Evolutionary conservation across 2,888 invertebrate species (phyloP), one percentile per base, ranked within the genome.

Genomic region (Xanthostigma xanthostigma): DNA sequence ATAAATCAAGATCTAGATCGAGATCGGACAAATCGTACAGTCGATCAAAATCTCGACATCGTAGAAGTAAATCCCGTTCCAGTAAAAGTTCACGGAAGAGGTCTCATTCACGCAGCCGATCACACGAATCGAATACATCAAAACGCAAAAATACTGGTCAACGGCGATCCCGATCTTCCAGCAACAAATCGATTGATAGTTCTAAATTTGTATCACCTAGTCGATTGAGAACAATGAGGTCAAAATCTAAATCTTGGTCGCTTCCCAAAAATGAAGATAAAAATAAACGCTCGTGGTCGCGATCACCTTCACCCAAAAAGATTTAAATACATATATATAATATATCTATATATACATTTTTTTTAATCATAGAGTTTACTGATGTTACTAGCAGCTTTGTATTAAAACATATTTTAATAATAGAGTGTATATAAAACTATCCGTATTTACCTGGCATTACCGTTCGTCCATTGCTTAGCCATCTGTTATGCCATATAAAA

Each of bases 161-260:
- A 56, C 55, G 44, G 27, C 53, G 53, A 45, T 55, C 54, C 12
- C 47, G 51, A 51, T 51, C 55, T 17, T 49, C 53, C 8, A 57
- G 53, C 45, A 54, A 51, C 44, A 52, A 45, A 48, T 67, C 63
- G 37, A 60, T 62, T 10, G 64, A 64, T 56, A 64, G 64, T 57
- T 61, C 63, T 2, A 61, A 60, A 44, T 65, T 64, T 54, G 59
- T 64, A 51, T 62, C 64, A 9, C 64, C 64, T 12, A 59, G 57
- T 60, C 60, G 61, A 49, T 53, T 62, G 46, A 54, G 58, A 17
- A 59, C 58, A 44, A 60, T 51, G 50, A 59, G 64, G 38, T 64
- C 64, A 2, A 62, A 74, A 1, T 75, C 77, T 1, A 75, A 74
- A 53, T 78, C 79, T 12, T 79, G 79, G 78, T 79, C 80, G 0